Base-by-base conservation (phyloP, 2,797 vertebrate species). In the Dendrocincla tyrannina region DNA sequence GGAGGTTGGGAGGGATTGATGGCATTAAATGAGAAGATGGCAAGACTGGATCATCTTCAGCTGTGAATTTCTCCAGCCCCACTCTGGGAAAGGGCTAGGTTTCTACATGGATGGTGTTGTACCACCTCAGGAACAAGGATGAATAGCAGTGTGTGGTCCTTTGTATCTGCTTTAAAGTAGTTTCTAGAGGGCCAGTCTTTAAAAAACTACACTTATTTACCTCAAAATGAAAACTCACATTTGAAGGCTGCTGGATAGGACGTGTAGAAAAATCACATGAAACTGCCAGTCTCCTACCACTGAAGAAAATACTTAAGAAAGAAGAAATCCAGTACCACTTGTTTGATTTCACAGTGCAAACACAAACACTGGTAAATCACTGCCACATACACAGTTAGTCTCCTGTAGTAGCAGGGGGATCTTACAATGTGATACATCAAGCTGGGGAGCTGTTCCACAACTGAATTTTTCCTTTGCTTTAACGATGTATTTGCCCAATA, bases 241-340 rank as follows among this genome's bases (percentile, higher is more conserved):
- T 78, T 58, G 20, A 72, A 70, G 25, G n/a, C 11, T 25, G 12
- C 7, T 16, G 2, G 14, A 11, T 33, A 9, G 5, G 2, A 1
- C 9, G 3, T 17, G 6, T 8, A 11, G 10, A 39, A 35, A 81
- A 70, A 53, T 32, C 3, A 5, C 7, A 1, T 27, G 58, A 58
- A 58, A 62, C 5, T 44, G 3, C 4, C 0, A 1, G 9, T 73
- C 32, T 73, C 7, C 42, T 49, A 10, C 9, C 5, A 66, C 16
- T 62, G 58, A 89, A 49, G 3, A 59, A 20, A 79, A 50, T 17
- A 32, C 11, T 28, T 28, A 3, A 52, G 8, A 44, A 52, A 63
- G 8, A 53, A 33, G 8, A 77, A 81, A 81, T 58, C 32, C 5
- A 25, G 28, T 23, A 32, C 25, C 3, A 7, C 25, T 70, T 79